phyloP scores from a whole-genome alignment of 2,888 invertebrate genomes.

The Phaedon cochleariae region DNA sequence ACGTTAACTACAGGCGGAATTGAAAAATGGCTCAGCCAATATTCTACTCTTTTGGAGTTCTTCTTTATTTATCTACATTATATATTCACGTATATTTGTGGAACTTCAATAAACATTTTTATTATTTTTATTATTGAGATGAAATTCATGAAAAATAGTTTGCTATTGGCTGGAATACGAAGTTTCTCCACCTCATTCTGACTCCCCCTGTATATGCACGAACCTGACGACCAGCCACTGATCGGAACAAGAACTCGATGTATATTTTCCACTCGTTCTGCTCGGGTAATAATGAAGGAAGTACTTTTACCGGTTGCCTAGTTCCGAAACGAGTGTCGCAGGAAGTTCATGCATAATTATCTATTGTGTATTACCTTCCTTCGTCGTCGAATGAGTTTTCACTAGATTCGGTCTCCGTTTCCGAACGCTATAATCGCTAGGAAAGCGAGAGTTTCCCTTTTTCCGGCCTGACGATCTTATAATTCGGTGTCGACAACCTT shows the following conservation, averaged over 20 bases:
- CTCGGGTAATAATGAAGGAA: conserved; percentile 32
- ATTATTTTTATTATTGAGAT: too few relatives aligned
- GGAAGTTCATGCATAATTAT: conserved; percentile 30
- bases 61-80: too few relatives aligned
- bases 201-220: too few relatives aligned
- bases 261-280: conserved; percentile 24
- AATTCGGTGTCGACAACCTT: too few relatives aligned
- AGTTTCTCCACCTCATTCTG: too few relatives aligned
- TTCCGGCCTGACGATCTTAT: background rate
- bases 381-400: background rate
- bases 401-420: background rate
- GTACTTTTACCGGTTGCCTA: conserved; percentile 32
- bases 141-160: too few relatives aligned
- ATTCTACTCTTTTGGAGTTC: too few relatives aligned
- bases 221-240: background rate
- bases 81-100: too few relatives aligned
- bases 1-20: too few relatives aligned
- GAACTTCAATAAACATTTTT: too few relatives aligned
- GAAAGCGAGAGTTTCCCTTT: background rate
- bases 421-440: background rate
- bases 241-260: background rate
- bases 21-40: too few relatives aligned
- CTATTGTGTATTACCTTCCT: conserved; percentile 24
- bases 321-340: conserved; percentile 23
- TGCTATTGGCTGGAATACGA: too few relatives aligned